Evolutionary conservation across 2,797 vertebrate genomes (phyloP), one percentile per base, ranked within the genome.

Genomic region (Phylloscopus collybita): DNA sequence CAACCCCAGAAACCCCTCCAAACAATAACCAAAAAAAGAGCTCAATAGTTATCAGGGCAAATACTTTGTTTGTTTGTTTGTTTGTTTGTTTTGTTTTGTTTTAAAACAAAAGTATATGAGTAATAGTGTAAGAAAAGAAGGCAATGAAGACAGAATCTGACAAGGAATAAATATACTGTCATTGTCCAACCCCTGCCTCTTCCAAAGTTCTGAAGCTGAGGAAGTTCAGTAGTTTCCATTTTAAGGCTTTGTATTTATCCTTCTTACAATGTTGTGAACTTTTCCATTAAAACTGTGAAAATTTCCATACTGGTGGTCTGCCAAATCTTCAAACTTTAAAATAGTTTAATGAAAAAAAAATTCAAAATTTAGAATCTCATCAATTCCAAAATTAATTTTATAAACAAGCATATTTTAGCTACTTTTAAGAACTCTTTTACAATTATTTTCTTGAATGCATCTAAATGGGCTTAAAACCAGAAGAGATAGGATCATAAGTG

Each of bases 1-100:
- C 18, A 65, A 19, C 2, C 7, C 6, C 23, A 30, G 40, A 30
- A 50, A 3, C 5, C 3, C 6, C 26, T 64, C 4, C 5, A n/a
- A 87, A 49, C 5, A 62, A 26, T 25, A 59, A 45, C 7, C 4
- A 45, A 21, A 62, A 13, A 45, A 29, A 29, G 40, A 51, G 5
- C 5, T 79, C 11, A 29, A 6, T 30, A 9, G 2, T 18, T 86
- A 20, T 57, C 21, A 49, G 23, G 5, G 20, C 4, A 59, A 92
- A 21, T 18, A 65, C 7, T 12, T 47, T 44, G 25, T 56, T 42
- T 51, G 44, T 36, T 65, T 36, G 23, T 25, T 47, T 44, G 25
- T 56, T 42, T 51, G 44, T 36, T 65, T 36, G 23, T 22, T 34
- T 22, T n/a, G 22, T 12, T 60, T 62, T 30, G 27, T 54, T 66